Evolutionary conservation across 2,797 vertebrate species (phyloP).

Genomic region (Coracias cyanogaster): DNA sequence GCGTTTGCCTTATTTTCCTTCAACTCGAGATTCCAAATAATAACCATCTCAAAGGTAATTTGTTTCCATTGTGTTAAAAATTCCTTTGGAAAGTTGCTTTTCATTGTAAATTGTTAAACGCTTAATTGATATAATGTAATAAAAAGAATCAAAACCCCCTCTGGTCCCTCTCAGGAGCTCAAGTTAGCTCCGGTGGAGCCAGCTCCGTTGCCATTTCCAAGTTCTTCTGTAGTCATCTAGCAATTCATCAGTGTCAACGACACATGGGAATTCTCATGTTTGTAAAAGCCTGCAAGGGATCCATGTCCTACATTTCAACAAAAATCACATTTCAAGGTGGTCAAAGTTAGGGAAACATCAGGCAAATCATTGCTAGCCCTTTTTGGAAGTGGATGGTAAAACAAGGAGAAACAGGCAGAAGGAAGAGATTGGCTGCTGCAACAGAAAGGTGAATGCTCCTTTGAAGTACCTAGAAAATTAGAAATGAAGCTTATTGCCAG

Average conservation of each 20-base stretch:
- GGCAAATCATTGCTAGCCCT: slow-evolving; percentile 25
- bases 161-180: slow-evolving; percentile 55
- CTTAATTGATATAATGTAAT: slow-evolving; percentile 69
- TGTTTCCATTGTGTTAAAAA: slow-evolving; percentile 66
- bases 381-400: slow-evolving; percentile 37
- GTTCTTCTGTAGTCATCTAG: slow-evolving; percentile 51
- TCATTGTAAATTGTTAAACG: slow-evolving; percentile 65
- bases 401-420: background rate
- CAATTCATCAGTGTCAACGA: slow-evolving; percentile 61
- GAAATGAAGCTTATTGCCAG: background rate
- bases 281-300: slow-evolving; percentile 63
- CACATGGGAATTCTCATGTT: slow-evolving; percentile 49
- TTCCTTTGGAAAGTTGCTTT: slow-evolving; percentile 67
- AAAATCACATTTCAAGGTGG: slow-evolving; percentile 66
- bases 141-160: slow-evolving; percentile 54
- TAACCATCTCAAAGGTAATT: slow-evolving; percentile 65
- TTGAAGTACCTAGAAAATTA: background rate
- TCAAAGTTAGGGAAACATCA: slow-evolving; percentile 60
- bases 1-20: slow-evolving; percentile 50
- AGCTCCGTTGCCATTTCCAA: slow-evolving; percentile 46
- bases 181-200: slow-evolving; percentile 28
- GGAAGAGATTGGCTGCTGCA: background rate
- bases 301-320: slow-evolving; percentile 61
- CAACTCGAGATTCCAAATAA: slow-evolving; percentile 51
- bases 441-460: background rate